phyloP scores from a whole-genome alignment of 2,888 invertebrate species.

The Drosophila barbarae region DNA sequence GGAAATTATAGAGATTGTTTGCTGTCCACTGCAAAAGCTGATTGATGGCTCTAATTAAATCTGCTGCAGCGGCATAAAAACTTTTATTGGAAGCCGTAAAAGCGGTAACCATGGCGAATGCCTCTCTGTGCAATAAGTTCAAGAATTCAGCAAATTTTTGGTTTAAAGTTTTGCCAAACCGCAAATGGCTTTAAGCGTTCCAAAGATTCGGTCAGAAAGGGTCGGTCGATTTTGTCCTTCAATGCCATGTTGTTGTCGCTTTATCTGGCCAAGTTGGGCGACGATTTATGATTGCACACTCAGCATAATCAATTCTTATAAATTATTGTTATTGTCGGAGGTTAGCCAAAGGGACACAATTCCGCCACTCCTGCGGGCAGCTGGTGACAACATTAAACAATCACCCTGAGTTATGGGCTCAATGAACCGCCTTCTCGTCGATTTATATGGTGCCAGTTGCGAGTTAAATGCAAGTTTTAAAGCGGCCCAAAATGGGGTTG shows the following conservation, averaged over 20 bases:
- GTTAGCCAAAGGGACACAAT: conserved; percentile 39
- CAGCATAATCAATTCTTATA: conserved; percentile 74
- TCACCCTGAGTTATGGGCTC: conserved; percentile 62
- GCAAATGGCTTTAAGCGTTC: conserved; percentile 52
- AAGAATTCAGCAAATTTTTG: conserved; percentile 36
- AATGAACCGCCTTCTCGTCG: conserved; percentile 45
- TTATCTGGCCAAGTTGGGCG: conserved; percentile 43
- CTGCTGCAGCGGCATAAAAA: conserved; percentile 50
- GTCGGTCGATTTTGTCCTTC: conserved; percentile 8
- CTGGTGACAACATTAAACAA: conserved; percentile 71
- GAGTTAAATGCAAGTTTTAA: conserved; percentile 46
- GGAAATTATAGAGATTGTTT: conserved; percentile 52
- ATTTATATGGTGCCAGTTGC: conserved; percentile 39
- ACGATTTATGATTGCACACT: conserved; percentile 70
- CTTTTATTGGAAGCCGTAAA: conserved; percentile 61
- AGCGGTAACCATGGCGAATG: conserved; percentile 36
- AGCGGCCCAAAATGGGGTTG: conserved; percentile 14
- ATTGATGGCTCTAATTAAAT: conserved; percentile 67
- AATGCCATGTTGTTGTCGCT: conserved; percentile 37
- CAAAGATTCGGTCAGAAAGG: not conserved
- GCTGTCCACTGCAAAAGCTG: conserved; percentile 46
- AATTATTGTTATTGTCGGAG: conserved; percentile 69
- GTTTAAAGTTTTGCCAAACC: conserved; percentile 52
- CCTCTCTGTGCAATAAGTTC: conserved; percentile 13
- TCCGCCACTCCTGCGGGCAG: conserved; percentile 38